A percentile compares a stretch with the other conserved stretches of the same genome.
Evolutionary conservation across 2,113 vertebrate species (phyloP).

Genomic region (Neomonachus schauinslandi): DNA sequence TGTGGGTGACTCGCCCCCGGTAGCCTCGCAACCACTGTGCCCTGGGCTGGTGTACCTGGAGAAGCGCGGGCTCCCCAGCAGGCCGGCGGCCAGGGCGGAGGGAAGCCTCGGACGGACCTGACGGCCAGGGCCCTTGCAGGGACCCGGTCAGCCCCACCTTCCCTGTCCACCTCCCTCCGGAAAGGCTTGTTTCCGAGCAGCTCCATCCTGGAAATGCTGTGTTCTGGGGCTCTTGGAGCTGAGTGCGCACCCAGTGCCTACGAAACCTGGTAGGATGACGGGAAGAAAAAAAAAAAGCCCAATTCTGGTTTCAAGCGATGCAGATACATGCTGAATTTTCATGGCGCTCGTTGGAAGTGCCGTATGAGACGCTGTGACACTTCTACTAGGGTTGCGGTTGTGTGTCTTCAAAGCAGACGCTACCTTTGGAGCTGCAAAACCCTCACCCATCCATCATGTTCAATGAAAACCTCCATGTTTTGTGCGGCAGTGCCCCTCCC

Average conservation of each 20-base stretch:
- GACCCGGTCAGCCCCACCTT: background rate
- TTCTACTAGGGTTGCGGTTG: background rate
- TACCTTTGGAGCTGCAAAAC: background rate
- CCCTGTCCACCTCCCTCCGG: too few relatives aligned
- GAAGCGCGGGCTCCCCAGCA: background rate
- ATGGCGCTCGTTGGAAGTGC: background rate
- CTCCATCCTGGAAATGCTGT: background rate
- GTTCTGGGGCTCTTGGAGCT: background rate
- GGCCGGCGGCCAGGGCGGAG: background rate
- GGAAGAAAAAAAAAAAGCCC: background rate
- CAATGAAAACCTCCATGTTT: background rate
- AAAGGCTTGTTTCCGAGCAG: background rate
- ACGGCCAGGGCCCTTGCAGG: background rate
- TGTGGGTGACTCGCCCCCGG: background rate
- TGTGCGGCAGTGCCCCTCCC: background rate
- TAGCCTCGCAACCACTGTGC: background rate
- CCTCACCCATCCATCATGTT: background rate
- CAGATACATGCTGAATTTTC: background rate
- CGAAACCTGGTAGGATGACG: accelerated
- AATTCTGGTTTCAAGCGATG: background rate
- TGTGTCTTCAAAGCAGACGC: background rate
- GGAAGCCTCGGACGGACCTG: background rate
- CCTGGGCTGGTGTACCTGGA: background rate
- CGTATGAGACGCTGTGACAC: background rate
- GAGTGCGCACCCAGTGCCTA: accelerated